Base-by-base conservation (phyloP, 1,140 invertebrate genomes). In the Pteromalus puparum region DNA sequence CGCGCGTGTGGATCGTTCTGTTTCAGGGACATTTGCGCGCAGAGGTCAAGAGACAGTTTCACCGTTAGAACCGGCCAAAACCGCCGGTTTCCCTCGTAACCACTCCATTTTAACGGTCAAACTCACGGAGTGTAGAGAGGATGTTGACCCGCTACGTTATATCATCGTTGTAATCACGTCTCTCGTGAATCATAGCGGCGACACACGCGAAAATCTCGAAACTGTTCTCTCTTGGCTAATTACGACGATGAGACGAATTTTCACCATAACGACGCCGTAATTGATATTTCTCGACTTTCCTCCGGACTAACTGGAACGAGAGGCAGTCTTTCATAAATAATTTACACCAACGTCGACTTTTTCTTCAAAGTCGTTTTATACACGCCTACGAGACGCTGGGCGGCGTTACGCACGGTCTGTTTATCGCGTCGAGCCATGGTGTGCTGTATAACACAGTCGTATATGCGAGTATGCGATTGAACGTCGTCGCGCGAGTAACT, bases 31-130 rank as follows among this genome's bases (percentile, higher is more conserved):
- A n/a, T 65, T 77, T 26, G 15, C 0, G 65, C 13, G 10, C 13
- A 15, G 15, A 48, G 15, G 46, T 13, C 46, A 10, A 48, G 13
- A 48, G 46, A 9, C 26, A 30, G 10, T 68, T 65, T 38, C 26
- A 67, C 30, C 30, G 48, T 67, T 79, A 67, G 6, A 12, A 42
- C 4, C 28, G 21, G 12, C 67, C 18, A 46, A 80, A 80, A 72
- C 38, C 78, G 38, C 34, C 38, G 6, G 42, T 73, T 53, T n/a
- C 26, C 28, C 13, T 4, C 53, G 42, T 1, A 53, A 81, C 42
- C 79, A 73, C 26, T 72, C 24, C n/a, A 81, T 30, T 81, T 81
- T 81, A 81, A 81, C 79, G 79, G 68, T 72, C 67, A 73, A 46
- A 21, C 28, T 80, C 65, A n/a, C 65, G 6, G 0, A 42, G 38